Evolutionary conservation across 2,113 vertebrate species (phyloP).

Genomic region (Lethenteron camtschaticum): DNA sequence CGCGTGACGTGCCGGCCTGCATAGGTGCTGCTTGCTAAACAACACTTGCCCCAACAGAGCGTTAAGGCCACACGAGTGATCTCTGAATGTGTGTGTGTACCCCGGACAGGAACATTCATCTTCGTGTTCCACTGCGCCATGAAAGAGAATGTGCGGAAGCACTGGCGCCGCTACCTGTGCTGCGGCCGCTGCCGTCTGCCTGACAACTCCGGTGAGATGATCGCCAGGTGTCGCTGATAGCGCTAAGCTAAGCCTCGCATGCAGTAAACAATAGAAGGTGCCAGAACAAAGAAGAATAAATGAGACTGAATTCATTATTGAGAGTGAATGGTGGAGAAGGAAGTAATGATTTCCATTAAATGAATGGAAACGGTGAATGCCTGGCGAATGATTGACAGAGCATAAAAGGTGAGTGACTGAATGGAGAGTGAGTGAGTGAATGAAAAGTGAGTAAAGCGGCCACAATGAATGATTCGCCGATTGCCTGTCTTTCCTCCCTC

Average conservation of each 20-base stretch:
- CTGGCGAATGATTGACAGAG: background rate
- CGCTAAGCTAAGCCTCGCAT: background rate
- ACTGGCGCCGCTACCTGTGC: constrained; percentile 72
- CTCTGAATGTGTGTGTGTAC: too few species aligned
- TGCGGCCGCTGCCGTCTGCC: constrained; percentile 58
- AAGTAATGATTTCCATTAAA: background rate
- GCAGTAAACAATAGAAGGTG: background rate
- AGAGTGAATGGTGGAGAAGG: background rate
- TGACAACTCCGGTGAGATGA: constrained; percentile 59
- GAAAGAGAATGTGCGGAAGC: constrained; percentile 67
- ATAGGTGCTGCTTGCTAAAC: too few species aligned
- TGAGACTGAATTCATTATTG: background rate
- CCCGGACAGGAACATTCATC: constrained; percentile 52
- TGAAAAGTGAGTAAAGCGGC: background rate
- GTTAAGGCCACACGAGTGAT: too few species aligned
- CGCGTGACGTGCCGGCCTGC: too few species aligned
- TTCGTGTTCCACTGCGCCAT: constrained; percentile 78
- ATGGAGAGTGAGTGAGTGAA: background rate
- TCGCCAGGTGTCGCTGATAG: background rate
- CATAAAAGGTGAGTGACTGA: background rate
- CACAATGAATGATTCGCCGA: background rate
- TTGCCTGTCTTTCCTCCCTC: constrained; percentile 4
- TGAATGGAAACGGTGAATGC: background rate
- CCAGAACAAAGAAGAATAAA: background rate
- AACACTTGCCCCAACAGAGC: too few species aligned